phyloP scores from a whole-genome alignment of 1,140 invertebrate species.

The Drosophila bipectinata region DNA sequence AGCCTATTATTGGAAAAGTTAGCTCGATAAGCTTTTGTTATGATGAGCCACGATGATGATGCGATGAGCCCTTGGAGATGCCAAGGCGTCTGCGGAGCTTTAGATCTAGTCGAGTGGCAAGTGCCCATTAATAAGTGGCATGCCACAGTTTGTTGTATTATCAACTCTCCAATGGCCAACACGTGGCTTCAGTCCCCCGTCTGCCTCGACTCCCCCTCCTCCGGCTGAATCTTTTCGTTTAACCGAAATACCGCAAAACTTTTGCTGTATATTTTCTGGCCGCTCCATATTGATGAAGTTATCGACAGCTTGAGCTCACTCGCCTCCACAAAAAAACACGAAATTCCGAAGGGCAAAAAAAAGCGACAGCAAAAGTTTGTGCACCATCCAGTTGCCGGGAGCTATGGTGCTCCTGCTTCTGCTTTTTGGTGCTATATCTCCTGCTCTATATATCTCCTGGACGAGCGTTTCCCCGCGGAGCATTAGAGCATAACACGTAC shows the following conservation, averaged over 20 bases:
- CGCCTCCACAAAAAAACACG: constrained; percentile 29
- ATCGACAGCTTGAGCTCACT: constrained; percentile 60
- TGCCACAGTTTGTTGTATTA: constrained; percentile 50
- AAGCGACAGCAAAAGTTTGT: constrained; percentile 15
- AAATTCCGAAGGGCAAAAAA: background rate
- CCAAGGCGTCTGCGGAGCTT: constrained; percentile 34
- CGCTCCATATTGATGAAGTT: constrained; percentile 72
- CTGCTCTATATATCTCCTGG: constrained; percentile 36
- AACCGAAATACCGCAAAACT: constrained; percentile 38
- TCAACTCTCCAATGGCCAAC: constrained; percentile 66
- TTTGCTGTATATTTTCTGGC: constrained; percentile 18
- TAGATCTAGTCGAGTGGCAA: constrained; percentile 57
- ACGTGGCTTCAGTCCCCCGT: constrained; percentile 30
- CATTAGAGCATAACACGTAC: constrained; percentile 68
- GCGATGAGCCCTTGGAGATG: constrained; percentile 33
- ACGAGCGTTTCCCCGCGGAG: constrained; percentile 20
- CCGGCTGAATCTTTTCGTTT: constrained; percentile 1
- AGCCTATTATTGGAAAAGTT: constrained; percentile 82
- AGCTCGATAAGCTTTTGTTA: constrained; percentile 77
- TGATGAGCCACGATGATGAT: constrained; percentile 61
- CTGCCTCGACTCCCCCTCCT: background rate
- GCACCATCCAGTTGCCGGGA: constrained; percentile 14
- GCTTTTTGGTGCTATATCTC: constrained; percentile 16
- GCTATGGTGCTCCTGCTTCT: constrained; percentile 22
- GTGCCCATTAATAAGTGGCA: constrained; percentile 73